These are phyloP conservation scores for Dione vanillae DNA, from an alignment of 2,888 invertebrate species.

Conservation along the genomic window DNA sequence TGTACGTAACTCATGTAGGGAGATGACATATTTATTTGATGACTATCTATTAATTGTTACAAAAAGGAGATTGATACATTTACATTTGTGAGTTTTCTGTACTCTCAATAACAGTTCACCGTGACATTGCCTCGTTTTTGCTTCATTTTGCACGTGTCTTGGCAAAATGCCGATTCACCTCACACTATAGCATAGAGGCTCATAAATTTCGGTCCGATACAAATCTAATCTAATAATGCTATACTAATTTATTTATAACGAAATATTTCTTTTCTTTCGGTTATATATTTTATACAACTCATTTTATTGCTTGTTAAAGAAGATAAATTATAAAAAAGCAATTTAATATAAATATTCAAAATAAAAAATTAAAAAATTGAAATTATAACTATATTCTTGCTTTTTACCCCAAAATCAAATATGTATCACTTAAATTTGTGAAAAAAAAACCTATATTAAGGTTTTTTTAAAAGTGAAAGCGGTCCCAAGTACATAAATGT, in stretches of 20 bases:
- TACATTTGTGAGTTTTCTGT: conserved; percentile 29
- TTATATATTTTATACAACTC: too few species aligned
- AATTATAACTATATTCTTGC: too few species aligned
- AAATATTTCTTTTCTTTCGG: neutral
- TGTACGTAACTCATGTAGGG: too few species aligned
- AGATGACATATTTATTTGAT: too few species aligned
- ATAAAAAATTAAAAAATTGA: too few species aligned
- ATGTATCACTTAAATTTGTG: neutral
- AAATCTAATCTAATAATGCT: conserved; percentile 6
- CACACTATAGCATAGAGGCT: conserved; percentile 24
- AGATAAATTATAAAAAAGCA: too few species aligned
- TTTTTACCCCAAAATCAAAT: neutral
- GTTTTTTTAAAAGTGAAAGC: neutral
- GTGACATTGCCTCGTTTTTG: conserved; percentile 41
- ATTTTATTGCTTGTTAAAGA: too few species aligned
- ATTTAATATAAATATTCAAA: too few species aligned
- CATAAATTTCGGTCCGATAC: conserved; percentile 10
- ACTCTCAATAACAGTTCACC: conserved; percentile 33
- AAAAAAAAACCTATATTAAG: too few species aligned
- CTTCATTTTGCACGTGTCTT: conserved; percentile 40
- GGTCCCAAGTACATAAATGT: neutral
- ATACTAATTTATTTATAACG: neutral
- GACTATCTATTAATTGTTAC: neutral
- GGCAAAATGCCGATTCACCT: conserved; percentile 57
- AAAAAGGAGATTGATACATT: too few species aligned